Evolutionary conservation across 2,113 vertebrate species (phyloP).

Genomic region (Pristiophorus japonicus): DNA sequence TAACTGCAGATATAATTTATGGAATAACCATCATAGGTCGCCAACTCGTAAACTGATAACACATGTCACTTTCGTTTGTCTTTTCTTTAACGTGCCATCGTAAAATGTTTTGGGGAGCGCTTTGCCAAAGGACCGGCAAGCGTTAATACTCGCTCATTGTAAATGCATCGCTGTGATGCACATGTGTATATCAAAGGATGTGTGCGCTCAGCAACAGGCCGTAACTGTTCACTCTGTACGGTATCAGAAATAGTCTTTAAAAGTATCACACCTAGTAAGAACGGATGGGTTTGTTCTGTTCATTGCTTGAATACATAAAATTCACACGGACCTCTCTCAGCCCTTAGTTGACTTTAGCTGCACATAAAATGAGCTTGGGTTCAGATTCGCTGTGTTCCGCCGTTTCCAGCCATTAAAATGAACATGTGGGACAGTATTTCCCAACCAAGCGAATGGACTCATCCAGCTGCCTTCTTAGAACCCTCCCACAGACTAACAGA

Average conservation of each 20-base stretch:
- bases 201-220: background rate
- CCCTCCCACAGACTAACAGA: background rate
- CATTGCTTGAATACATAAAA: background rate
- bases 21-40: constrained; percentile 28
- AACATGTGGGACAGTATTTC: background rate
- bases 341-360: background rate
- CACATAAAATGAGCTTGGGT: too few species aligned
- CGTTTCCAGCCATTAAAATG: background rate
- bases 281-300: background rate
- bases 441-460: background rate
- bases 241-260: background rate
- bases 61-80: constrained; percentile 34
- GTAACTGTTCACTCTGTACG: background rate
- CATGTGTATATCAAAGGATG: background rate
- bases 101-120: constrained; percentile 4
- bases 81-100: constrained; percentile 10
- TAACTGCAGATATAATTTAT: constrained; percentile 37
- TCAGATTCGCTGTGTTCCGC: background rate
- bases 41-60: constrained; percentile 37
- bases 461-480: background rate
- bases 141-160: too few species aligned
- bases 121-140: background rate
- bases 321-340: background rate
- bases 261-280: background rate
- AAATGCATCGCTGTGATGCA: background rate